Evolutionary conservation across 2,797 vertebrate genomes (phyloP), one percentile per base, ranked within the genome.

Genomic region (Paedocypris micromegethes): DNA sequence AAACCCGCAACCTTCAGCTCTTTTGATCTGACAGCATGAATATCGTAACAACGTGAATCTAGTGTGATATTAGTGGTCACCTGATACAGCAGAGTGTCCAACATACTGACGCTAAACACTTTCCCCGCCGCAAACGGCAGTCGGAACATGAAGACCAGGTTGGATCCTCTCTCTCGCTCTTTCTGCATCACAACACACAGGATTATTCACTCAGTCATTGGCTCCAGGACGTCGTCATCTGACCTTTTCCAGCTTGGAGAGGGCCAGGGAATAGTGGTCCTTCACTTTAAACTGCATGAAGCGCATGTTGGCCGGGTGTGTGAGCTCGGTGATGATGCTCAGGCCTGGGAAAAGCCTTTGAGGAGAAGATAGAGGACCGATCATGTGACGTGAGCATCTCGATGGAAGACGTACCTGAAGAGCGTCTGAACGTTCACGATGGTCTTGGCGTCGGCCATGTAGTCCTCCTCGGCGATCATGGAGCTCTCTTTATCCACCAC

Each of bases 271-370:
- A 74, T 91, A 91, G 72, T 90, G 88, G 78, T 93, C 91, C 84
- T 93, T 93, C 58, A 92, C 91, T 83, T 90, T 89, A 78, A 93
- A 93, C 83, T 92, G 91, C 91, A 92, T 92, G 75, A 93, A 93
- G 63, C 91, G 88, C 91, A 93, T 93, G 83, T 93, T 93, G 72
- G 91, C 91, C 0, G 91, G 91, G 76, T 93, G 91, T 0, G 91
- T 91, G 76, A 93, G 87, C 81, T 92, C 91, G 0, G 91, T 92
- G 76, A 93, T 93, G 74, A 93, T 93, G 4, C 90, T 91, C 0
- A 93, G 88, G 51, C 86, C 89, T 9, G 91, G 91, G 53, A 93
- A 93, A 72, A 93, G 79, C 81, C 91, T 93, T 82, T 23, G 37
- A 38, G 62, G 48, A 62, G n/a, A n/a, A n/a, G n/a, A n/a, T n/a